A percentile compares a stretch with the other conserved stretches of the same genome.
phyloP scores from a whole-genome alignment of 2,113 vertebrate genomes.

The Tamias sibiricus region DNA sequence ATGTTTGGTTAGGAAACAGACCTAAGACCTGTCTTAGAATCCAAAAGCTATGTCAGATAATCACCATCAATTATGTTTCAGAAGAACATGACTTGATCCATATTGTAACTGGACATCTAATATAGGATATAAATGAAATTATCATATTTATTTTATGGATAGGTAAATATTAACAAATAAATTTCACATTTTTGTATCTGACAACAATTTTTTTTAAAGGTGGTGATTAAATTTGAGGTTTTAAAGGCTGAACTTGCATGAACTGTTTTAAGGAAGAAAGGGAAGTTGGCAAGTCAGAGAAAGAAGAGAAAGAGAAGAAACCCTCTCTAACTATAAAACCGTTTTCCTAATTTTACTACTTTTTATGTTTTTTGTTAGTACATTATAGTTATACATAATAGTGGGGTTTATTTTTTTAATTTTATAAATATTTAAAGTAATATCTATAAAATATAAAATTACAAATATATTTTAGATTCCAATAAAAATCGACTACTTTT shows the following conservation, averaged over 20 bases:
- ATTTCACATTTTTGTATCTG: slow-evolving; percentile 7
- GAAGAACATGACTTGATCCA: neutral
- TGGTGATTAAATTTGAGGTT: neutral
- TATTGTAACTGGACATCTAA: neutral
- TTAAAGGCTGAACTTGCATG: neutral
- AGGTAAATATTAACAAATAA: neutral
- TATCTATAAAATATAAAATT: too few species aligned
- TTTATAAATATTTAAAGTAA: too few species aligned
- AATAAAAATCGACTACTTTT: too few species aligned
- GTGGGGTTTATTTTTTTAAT: too few species aligned
- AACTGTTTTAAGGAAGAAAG: slow-evolving; percentile 29
- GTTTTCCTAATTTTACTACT: neutral
- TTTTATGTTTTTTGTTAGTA: too few species aligned
- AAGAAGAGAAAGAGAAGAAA: neutral
- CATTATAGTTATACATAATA: too few species aligned
- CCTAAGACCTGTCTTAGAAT: neutral
- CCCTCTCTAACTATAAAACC: neutral
- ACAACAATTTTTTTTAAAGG: slow-evolving; percentile 34
- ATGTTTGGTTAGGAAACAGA: neutral
- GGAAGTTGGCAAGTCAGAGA: neutral
- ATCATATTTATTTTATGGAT: neutral
- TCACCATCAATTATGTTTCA: neutral
- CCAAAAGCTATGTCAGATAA: neutral
- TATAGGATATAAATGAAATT: neutral
- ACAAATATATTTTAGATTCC: too few species aligned